These are phyloP conservation scores for Neodiprion virginianus DNA, from an alignment of 1,140 invertebrate species.

Conservation along the genomic window DNA sequence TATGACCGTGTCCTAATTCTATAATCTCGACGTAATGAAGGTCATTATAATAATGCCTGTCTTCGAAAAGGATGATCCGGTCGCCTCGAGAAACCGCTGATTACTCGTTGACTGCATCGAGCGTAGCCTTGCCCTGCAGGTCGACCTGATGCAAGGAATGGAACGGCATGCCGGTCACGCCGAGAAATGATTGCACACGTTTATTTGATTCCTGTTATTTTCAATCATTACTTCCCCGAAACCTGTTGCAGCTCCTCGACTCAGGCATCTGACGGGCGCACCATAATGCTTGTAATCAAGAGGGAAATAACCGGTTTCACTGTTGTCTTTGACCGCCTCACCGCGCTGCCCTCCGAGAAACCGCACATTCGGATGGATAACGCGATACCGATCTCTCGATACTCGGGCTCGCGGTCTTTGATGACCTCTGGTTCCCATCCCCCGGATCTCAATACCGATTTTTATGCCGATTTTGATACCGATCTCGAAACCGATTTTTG, in stretches of 20 bases:
- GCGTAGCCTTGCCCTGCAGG: background rate
- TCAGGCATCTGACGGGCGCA: background rate
- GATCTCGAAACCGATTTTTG: too few species aligned
- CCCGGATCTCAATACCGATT: background rate
- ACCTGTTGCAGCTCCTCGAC: slow-evolving; percentile 15
- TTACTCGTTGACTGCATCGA: slow-evolving; percentile 36
- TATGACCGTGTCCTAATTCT: slow-evolving; percentile 50
- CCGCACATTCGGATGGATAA: background rate
- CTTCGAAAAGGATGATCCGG: slow-evolving; percentile 48
- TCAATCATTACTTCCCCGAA: slow-evolving; percentile 51
- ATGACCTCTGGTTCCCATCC: too few species aligned
- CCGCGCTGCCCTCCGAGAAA: slow-evolving; percentile 32
- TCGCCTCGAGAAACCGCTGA: slow-evolving; percentile 42
- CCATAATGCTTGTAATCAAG: slow-evolving; percentile 47
- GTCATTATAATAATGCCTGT: slow-evolving; percentile 57
- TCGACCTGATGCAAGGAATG: background rate
- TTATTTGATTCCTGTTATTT: slow-evolving; percentile 59
- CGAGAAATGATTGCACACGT: slow-evolving; percentile 47
- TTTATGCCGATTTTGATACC: background rate
- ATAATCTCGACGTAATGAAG: slow-evolving; percentile 54
- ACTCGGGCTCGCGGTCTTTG: too few species aligned
- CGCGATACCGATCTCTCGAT: background rate
- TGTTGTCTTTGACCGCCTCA: slow-evolving; percentile 26
- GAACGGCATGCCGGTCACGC: background rate
- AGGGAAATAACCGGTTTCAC: slow-evolving; percentile 39